Evolutionary conservation across 2,113 vertebrate genomes (phyloP), one percentile per base, ranked within the genome.

Genomic region (Hyaena hyaena): DNA sequence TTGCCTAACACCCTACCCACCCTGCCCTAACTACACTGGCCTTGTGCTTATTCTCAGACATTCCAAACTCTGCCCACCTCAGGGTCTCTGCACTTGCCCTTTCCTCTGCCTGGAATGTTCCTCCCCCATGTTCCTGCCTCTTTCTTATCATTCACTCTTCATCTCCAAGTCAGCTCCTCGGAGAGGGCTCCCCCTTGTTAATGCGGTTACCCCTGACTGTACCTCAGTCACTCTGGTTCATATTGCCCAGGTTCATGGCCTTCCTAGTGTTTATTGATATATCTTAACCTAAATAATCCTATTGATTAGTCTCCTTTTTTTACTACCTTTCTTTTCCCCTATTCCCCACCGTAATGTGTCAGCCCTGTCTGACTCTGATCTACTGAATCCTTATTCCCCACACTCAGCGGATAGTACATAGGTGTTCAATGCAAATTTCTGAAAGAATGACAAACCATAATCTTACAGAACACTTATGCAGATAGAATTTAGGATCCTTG

Each of bases 231-330:
- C 31, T 66, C 14, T 55, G 43, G 35, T 50, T 66, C 45, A 33
- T 35, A n/a, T 69, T 61, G 71, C 12, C 39, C 24, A 48, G 4
- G 71, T 77, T 81, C 23, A 45, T 3, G 12, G 28, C 6, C 53
- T 85, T 80, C 19, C 24, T 74, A 61, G 21, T 73, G 68, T 77
- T 88, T 90, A 68, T 19, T 69, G 17, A 50, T 93, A 39, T 39
- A 76, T 61, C 24, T 69, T 28, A 55, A 88, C 43, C 79, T 63
- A 80, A 95, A 76, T 48, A 86, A 79, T 65, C 10, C 26, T 90
- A 65, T 88, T 33, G 82, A 86, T 73, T 48, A 74, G 21, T 76
- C 90, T 89, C 66, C 3, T 90, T 93, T 81, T 93, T 81, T 82
- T 69, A 73, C 53, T n/a, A 77, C 45, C 26, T 68, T 94, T 65